Evolutionary conservation across 2,797 vertebrate species (phyloP).

Genomic region (Mus spretus): DNA sequence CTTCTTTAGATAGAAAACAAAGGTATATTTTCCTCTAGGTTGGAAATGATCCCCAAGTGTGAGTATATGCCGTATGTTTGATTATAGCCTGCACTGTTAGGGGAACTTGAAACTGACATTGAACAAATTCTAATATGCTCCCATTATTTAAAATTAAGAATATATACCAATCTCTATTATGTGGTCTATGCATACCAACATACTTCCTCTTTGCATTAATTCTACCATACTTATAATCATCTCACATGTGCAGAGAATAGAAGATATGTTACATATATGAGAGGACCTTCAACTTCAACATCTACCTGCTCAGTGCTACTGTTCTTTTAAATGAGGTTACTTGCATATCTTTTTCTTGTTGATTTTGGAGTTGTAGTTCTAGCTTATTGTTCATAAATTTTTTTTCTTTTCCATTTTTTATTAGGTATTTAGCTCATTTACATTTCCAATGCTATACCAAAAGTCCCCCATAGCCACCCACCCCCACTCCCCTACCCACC

Average conservation of each 20-base stretch:
- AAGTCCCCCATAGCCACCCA: too few relatives aligned
- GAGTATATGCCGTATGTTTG: background rate
- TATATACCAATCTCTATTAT: background rate
- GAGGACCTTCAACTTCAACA: background rate
- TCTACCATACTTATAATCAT: constrained; percentile 5
- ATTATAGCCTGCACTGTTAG: background rate
- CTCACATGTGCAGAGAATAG: background rate
- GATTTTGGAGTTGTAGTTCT: background rate
- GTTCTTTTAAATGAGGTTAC: constrained; percentile 3
- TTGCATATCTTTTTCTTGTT: background rate
- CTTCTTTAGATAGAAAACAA: constrained; percentile 1
- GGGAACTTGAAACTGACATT: background rate
- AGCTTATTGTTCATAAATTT: background rate
- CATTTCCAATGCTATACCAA: too few relatives aligned
- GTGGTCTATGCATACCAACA: background rate
- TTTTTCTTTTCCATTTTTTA: too few relatives aligned
- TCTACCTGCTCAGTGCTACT: background rate
- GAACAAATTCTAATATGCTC: constrained; percentile 6
- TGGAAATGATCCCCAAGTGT: background rate
- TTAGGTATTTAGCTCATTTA: too few relatives aligned
- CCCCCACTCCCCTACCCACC: too few relatives aligned
- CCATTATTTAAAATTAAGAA: background rate
- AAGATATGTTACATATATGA: background rate
- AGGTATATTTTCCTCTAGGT: background rate
- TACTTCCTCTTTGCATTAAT: background rate